Conservation (phyloP, 2,797 vertebrate species). For the Sebastes kiyomatsui region DNA sequence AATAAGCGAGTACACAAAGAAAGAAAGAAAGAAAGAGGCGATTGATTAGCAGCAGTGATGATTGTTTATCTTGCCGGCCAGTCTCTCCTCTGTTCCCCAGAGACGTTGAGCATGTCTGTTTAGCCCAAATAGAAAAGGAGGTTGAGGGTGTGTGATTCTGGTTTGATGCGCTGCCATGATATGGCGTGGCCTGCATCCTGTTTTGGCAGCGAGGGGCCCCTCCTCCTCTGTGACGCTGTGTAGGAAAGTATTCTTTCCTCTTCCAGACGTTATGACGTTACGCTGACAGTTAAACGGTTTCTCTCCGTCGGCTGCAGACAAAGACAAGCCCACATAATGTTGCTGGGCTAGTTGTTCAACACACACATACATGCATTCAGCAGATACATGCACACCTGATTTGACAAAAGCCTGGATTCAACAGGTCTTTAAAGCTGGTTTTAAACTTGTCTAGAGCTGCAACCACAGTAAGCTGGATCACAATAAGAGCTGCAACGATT, state of each 20-base stretch:
- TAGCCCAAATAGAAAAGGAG: conserved; percentile 29
- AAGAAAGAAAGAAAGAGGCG: background rate
- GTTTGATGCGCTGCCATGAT: conserved; percentile 47
- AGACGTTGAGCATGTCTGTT: conserved; percentile 43
- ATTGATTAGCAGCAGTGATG: background rate
- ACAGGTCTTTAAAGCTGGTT: background rate
- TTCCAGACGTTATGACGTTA: conserved; percentile 27
- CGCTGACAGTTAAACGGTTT: conserved; percentile 61
- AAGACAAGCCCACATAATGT: conserved; percentile 33
- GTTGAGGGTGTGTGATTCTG: conserved; percentile 31
- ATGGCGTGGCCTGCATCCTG: conserved; percentile 67
- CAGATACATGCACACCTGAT: background rate
- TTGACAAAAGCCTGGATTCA: background rate
- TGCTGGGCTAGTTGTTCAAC: conserved; percentile 7
- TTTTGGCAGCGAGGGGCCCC: conserved; percentile 55
- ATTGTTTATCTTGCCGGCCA: conserved; percentile 11
- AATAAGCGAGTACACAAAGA: background rate
- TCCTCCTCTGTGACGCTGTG: conserved; percentile 26
- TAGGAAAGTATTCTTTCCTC: conserved; percentile 52
- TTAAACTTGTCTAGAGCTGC: background rate
- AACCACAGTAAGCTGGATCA: background rate
- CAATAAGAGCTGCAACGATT: background rate
- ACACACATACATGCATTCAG: background rate
- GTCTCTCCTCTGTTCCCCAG: conserved; percentile 11
- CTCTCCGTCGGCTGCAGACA: background rate